Evolutionary conservation across 1,140 invertebrate species (phyloP), one percentile per base, ranked within the genome.

Genomic region (Calliopsis andreniformis): DNA sequence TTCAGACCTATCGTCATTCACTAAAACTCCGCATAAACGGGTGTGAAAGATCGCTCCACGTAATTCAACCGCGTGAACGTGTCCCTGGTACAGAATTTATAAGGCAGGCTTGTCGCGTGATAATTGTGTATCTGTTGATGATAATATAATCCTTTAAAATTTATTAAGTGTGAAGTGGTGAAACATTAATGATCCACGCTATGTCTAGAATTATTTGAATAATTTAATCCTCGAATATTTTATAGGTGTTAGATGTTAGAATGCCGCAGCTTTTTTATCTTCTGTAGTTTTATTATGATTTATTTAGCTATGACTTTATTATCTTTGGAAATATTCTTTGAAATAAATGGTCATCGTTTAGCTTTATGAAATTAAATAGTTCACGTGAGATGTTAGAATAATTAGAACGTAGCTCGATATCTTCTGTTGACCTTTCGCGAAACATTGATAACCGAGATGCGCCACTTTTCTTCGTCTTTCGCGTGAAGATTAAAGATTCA

Each of bases 1-100:
- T 73, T 73, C 73, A 47, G 49, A 66, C 43, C 53, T 56, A 63
- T 69, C 75, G 35, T 39, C 76, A 18, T 69, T 62, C 42, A 58
- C 55, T 30, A 42, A 42, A 45, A 35, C 49, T 49, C 47, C n/a
- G 39, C 45, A 43, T 59, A n/a, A 77, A 30, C 32, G 43, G 25
- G 18, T 28, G 42, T 73, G 62, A 80, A 66, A 35, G 35, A 72
- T 70, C 28, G 68, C 42, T 7, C 35, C 10, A 62, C 53, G 45
- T 59, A 72, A 47, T 28, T 35, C 32, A 39, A 61, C 32, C 30
- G 16, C 35, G 14, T 35, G 12, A 45, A 79, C n/a, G 20, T n/a
- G 32, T 39, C 32, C 20, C 32, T 8, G 14, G 32, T 12, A 39
- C 32, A 58, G 56, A 35, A 32, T n/a, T n/a, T n/a, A n/a, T 18